Percentiles rank a stretch among this genome's conserved stretches.
Evolutionary conservation across 2,888 invertebrate genomes (phyloP).

Genomic region (Thumatha senex): DNA sequence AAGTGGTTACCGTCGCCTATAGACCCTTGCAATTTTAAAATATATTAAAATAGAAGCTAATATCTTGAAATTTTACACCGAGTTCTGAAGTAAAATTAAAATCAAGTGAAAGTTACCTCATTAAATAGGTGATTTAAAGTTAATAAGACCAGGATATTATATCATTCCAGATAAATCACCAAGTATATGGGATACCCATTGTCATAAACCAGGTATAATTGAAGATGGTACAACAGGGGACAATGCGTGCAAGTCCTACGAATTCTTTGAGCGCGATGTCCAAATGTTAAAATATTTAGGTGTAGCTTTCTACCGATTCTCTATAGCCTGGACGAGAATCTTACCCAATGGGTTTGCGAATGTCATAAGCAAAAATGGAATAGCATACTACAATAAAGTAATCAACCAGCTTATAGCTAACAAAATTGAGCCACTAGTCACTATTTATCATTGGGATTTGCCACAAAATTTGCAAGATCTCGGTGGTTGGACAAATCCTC

Average conservation of each 20-base stretch:
- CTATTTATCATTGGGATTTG: conserved; percentile 83
- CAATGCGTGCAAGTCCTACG: conserved; percentile 84
- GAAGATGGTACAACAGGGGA: conserved; percentile 81
- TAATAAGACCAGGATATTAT: no score
- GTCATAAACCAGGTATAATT: conserved; percentile 74
- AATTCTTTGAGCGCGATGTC: conserved; percentile 83
- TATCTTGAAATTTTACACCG: no score
- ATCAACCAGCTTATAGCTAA: conserved; percentile 84
- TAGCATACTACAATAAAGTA: conserved; percentile 85
- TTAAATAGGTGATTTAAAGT: no score
- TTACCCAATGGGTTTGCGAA: conserved; percentile 82
- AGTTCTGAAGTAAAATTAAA: no score
- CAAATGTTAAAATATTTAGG: conserved; percentile 69
- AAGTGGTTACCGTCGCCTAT: no score
- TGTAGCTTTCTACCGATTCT: conserved; percentile 82
- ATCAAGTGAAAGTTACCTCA: no score
- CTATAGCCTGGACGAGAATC: conserved; percentile 86
- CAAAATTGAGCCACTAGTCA: conserved; percentile 84
- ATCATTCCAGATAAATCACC: conserved; percentile 72
- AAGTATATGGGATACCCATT: conserved; percentile 85
- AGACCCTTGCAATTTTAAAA: no score
- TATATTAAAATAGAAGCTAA: no score
- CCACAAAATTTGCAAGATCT: conserved; percentile 80
- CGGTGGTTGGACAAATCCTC: conserved; percentile 81
- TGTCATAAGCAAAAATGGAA: conserved; percentile 82